phyloP scores from a whole-genome alignment of 1,140 invertebrate species.

The Lutraria rhynchaena region DNA sequence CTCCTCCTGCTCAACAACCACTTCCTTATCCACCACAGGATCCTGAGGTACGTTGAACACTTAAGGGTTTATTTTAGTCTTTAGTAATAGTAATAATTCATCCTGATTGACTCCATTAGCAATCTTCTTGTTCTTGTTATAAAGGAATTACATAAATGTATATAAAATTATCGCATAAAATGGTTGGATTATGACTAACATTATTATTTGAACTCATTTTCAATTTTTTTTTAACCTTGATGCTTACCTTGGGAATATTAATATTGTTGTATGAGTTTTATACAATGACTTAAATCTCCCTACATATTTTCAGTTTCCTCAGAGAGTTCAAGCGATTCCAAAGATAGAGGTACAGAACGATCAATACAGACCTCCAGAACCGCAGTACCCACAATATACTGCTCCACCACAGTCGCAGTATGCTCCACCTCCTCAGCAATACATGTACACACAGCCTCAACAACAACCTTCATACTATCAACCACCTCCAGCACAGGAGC shows the following conservation, averaged over 20 bases:
- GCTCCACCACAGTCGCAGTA: slow-evolving; percentile 21
- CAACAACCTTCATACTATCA: slow-evolving; percentile 2
- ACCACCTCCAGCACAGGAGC: neutral
- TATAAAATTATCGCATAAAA: too few relatives aligned
- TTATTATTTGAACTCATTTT: too few relatives aligned
- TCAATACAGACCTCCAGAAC: slow-evolving; percentile 45
- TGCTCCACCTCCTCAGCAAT: slow-evolving; percentile 20
- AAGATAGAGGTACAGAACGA: slow-evolving; percentile 42
- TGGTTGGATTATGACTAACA: too few relatives aligned
- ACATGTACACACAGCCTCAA: slow-evolving; percentile 7
- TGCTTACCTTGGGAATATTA: too few relatives aligned
- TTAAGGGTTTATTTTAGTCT: too few relatives aligned
- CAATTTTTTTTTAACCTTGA: too few relatives aligned
- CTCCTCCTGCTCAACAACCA: neutral
- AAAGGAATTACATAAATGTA: too few relatives aligned
- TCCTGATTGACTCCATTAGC: too few relatives aligned
- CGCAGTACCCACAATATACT: slow-evolving; percentile 15
- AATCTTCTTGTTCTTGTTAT: too few relatives aligned
- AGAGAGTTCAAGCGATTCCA: slow-evolving; percentile 7
- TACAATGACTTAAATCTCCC: neutral
- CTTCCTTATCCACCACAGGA: slow-evolving; percentile 29
- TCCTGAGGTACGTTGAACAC: slow-evolving; percentile 17
- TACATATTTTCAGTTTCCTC: slow-evolving; percentile 2
- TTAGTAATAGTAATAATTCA: too few relatives aligned
- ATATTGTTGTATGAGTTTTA: neutral